These are phyloP conservation scores for Zaprionus kolodkinae DNA, from an alignment of 1,140 invertebrate species.

Conservation along the genomic window DNA sequence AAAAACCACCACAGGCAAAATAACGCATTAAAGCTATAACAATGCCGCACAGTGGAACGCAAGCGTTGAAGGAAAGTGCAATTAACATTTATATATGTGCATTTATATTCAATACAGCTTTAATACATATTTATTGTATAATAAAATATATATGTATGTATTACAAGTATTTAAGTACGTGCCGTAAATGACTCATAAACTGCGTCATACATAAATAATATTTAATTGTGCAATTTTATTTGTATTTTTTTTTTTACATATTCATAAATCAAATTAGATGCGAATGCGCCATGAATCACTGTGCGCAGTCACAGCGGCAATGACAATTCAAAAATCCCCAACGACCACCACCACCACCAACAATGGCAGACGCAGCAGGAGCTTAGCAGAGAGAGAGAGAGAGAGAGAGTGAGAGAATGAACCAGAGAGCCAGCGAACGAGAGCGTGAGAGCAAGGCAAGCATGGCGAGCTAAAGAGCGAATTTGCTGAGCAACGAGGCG, in stretches of 20 bases:
- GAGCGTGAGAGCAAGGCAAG: slow-evolving; percentile 15
- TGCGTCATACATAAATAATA: neutral
- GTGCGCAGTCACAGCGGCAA: slow-evolving; percentile 34
- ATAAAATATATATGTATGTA: neutral
- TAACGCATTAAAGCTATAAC: slow-evolving; percentile 19
- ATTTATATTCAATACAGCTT: too few relatives aligned
- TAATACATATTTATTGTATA: too few relatives aligned
- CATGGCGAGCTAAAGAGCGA: slow-evolving; percentile 22
- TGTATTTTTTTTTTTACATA: neutral
- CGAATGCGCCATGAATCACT: neutral
- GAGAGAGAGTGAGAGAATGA: neutral
- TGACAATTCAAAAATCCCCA: slow-evolving; percentile 63
- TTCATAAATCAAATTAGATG: slow-evolving; percentile 1
- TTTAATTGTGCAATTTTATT: slow-evolving; percentile 5
- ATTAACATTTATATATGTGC: too few relatives aligned
- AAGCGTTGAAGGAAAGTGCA: too few relatives aligned
- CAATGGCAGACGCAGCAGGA: slow-evolving; percentile 12
- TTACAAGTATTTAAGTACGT: neutral
- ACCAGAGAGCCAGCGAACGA: neutral
- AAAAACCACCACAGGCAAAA: slow-evolving; percentile 27
- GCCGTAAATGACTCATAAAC: neutral
- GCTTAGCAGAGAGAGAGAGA: slow-evolving; percentile 39
- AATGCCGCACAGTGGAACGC: slow-evolving; percentile 34
- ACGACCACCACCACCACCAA: too few relatives aligned
- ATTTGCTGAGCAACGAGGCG: slow-evolving; percentile 7